Evolutionary conservation across 2,113 vertebrate species (phyloP).

Genomic region (Rhizomys pruinosus): DNA sequence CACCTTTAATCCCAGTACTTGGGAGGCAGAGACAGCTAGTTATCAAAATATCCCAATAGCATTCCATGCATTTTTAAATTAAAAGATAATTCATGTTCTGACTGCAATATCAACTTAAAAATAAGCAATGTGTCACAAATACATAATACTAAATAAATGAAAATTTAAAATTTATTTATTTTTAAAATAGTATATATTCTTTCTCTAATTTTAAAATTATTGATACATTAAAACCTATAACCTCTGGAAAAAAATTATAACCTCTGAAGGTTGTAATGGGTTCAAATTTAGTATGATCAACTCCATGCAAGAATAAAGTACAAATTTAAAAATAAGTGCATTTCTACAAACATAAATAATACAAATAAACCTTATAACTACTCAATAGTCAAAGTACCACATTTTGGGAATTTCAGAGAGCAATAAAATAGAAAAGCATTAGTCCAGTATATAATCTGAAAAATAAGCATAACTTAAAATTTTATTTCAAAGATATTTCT

Average conservation of each 20-base stretch:
- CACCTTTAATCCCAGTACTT: too few species aligned
- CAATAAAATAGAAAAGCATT: background rate
- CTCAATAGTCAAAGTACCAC: background rate
- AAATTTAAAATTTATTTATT: background rate
- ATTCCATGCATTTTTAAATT: background rate
- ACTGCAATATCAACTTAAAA: constrained; percentile 26
- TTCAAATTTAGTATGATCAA: background rate
- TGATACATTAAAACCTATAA: constrained; percentile 27
- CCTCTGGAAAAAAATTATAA: too few species aligned
- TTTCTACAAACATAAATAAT: constrained; percentile 13
- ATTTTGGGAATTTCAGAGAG: background rate
- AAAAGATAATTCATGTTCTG: constrained; percentile 32
- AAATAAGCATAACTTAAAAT: background rate
- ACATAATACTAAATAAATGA: constrained; percentile 27
- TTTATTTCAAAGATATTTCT: constrained; percentile 9
- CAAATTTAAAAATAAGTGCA: background rate
- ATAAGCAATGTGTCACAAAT: constrained; percentile 30
- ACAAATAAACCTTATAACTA: background rate
- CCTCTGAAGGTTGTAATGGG: background rate
- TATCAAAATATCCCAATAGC: constrained; percentile 22
- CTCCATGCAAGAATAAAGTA: background rate
- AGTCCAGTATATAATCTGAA: background rate
- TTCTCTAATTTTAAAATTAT: background rate
- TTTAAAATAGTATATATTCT: background rate
- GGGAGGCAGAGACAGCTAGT: too few species aligned